These are phyloP conservation scores for Hirudinaria manillensis DNA, from an alignment of 2,888 invertebrate species.

Conservation along the genomic window DNA sequence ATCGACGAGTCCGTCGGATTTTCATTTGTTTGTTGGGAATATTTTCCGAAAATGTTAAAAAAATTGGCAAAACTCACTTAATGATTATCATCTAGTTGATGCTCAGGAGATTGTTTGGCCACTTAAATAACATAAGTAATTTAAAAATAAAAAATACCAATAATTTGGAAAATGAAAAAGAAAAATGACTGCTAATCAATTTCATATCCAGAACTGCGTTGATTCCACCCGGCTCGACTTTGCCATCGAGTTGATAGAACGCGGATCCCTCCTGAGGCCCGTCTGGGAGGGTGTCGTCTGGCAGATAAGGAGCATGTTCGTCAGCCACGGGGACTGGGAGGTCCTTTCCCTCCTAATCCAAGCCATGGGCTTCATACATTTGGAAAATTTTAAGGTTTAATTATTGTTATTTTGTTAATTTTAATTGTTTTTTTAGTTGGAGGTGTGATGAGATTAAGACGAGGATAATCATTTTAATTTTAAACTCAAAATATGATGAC, in stretches of 20 bases:
- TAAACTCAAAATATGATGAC: no score
- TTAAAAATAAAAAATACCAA: no score
- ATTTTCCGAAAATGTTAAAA: no score
- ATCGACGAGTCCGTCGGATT: no score
- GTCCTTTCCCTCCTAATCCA: constrained; percentile 32
- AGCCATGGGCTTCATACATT: constrained; percentile 33
- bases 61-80: no score
- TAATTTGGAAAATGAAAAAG: no score
- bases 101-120: no score
- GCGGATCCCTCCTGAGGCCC: constrained; percentile 25
- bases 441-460: background rate
- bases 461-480: background rate
- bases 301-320: constrained; percentile 34
- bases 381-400: constrained; percentile 31
- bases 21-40: no score
- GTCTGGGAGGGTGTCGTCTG: constrained; percentile 35
- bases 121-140: no score
- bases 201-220: constrained; percentile 8
- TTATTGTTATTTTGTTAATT: background rate
- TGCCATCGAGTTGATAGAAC: constrained; percentile 29
- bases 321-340: constrained; percentile 26
- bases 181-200: no score
- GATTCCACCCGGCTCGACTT: constrained; percentile 33
- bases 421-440: background rate
- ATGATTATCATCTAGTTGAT: no score